Base-by-base conservation (phyloP, 2,113 vertebrate species). In the Corapipo altera region DNA sequence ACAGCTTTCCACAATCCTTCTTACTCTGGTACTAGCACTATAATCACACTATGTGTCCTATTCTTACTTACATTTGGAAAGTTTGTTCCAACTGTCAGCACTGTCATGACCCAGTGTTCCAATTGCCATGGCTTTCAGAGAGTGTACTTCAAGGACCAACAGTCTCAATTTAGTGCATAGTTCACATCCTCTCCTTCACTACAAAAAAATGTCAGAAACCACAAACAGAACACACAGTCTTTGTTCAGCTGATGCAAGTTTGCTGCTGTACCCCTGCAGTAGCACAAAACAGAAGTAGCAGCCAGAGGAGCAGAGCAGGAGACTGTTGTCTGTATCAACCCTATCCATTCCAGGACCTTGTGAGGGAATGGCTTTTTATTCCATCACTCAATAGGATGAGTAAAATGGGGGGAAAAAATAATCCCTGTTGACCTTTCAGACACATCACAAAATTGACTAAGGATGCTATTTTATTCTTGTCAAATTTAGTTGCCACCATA, bases 401-500 rank as follows among this genome's bases (percentile, higher is more conserved):
- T 55, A 74, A 89, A 84, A 74, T 9, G 4, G 3, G 3, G 2
- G 9, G 3, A 22, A 22, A 41, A 28, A 37, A 28, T 22, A 52
- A 48, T 67, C 84, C 44, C 66, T 8, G 2, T 65, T 93, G 52
- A 74, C 39, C 43, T 85, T 85, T 82, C 67, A 80, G 33, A 96
- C 3, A 22, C 30, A 79, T 61, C 37, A 58, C n/a, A 65, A 67
- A 89, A 92, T 73, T 94, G 39, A 78, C 86, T 77, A 85, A 94
- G 77, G 54, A 55, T 84, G 80, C 46, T 71, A 59, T 87, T 96
- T 84, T 77, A 92, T 80, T 89, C 49, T 91, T 89, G 70, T 91
- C 52, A 65, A 71, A 76, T 95, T 58, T 87, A 77, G 27, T 74
- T 95, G 61, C 67, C 32, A 81, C 52, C 30, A 43, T 88, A 80